phyloP scores from a whole-genome alignment of 53 echinoderm and acorn worm species.

The Temnopleurus reevesii region DNA sequence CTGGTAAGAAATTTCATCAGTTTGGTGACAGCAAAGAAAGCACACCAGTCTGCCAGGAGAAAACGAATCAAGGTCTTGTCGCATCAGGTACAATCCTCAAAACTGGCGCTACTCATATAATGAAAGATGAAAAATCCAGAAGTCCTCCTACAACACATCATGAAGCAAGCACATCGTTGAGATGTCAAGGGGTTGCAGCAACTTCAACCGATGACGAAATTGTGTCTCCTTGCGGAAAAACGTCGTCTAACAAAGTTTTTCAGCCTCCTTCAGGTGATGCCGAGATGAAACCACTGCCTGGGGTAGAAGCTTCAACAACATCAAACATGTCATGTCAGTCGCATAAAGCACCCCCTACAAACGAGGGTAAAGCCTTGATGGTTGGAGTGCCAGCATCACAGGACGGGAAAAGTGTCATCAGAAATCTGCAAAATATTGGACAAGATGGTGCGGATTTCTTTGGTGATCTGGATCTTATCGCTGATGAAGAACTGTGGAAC shows the following conservation, averaged over 20 bases:
- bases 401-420: too few species aligned
- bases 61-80: neutral
- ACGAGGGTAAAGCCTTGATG: neutral
- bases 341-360: neutral
- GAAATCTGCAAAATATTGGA: neutral
- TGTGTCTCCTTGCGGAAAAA: neutral
- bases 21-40: neutral
- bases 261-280: neutral
- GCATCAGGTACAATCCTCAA: neutral
- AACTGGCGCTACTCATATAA: neutral
- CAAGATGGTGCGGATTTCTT: neutral
- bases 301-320: neutral
- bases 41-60: neutral
- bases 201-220: neutral
- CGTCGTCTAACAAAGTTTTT: neutral
- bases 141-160: neutral
- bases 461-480: slow-evolving; percentile 36
- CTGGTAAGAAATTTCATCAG: neutral
- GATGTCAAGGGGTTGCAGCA: too few species aligned
- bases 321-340: neutral
- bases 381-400: neutral
- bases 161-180: too few species aligned
- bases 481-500: slow-evolving; percentile 41
- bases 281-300: neutral
- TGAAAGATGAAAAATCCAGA: neutral